Evolutionary conservation across 64 coral and sea anemone genomes (phyloP).

Genomic region (Actinia equina): DNA sequence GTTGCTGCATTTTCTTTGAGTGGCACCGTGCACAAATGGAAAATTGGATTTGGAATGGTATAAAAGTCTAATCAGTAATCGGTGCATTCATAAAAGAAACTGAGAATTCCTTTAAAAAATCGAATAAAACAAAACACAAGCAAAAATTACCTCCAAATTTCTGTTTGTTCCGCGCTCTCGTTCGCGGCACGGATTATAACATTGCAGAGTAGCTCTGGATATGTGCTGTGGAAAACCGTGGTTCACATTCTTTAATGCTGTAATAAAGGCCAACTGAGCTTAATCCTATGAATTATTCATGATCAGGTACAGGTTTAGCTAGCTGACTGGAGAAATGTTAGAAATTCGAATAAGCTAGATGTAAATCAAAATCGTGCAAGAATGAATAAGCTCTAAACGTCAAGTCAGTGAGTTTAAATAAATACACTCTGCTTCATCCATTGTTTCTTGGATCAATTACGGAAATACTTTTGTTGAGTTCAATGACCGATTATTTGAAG

Average conservation of each 20-base stretch:
- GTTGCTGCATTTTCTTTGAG: too few species aligned
- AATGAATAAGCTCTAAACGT: neutral
- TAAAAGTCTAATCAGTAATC: too few species aligned
- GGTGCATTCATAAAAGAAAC: too few species aligned
- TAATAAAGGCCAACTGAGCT: neutral
- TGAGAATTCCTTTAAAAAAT: too few species aligned
- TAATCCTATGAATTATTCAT: neutral
- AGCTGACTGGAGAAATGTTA: neutral
- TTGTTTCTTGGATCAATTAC: neutral
- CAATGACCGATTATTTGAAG: neutral
- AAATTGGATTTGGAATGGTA: too few species aligned
- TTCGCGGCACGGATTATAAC: neutral
- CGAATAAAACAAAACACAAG: too few species aligned
- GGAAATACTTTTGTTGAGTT: neutral
- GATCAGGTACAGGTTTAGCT: neutral
- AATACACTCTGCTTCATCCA: neutral
- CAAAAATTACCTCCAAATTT: too few species aligned
- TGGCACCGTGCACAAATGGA: too few species aligned
- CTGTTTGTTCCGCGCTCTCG: too few species aligned
- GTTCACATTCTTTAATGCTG: neutral
- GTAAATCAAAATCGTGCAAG: neutral
- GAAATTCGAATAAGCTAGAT: neutral
- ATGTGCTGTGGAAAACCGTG: neutral
- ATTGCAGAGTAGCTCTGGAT: neutral
- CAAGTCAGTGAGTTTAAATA: neutral